These are phyloP conservation scores for Hedychridium roseum DNA, from an alignment of 2,888 invertebrate genomes.

Conservation along the genomic window DNA sequence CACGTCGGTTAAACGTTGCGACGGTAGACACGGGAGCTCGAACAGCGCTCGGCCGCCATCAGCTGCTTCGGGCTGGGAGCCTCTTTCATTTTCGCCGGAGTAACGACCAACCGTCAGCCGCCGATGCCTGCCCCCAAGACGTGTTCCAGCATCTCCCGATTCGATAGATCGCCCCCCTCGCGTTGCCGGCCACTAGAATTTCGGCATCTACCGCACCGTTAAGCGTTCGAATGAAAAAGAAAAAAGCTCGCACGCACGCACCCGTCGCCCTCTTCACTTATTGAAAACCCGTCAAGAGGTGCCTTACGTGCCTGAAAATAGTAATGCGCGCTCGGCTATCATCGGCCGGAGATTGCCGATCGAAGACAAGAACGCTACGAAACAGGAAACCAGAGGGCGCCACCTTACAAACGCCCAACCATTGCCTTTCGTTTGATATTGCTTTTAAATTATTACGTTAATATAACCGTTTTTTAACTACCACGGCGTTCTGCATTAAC, in stretches of 20 bases:
- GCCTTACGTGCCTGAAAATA: constrained; percentile 61
- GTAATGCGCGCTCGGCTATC: constrained; percentile 57
- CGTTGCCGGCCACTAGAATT: constrained; percentile 29
- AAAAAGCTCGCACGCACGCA: constrained; percentile 42
- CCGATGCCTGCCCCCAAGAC: constrained; percentile 41
- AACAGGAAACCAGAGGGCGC: constrained; percentile 41
- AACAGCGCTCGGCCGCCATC: constrained; percentile 57
- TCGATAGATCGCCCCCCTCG: neutral
- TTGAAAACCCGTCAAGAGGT: constrained; percentile 58
- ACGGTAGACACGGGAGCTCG: constrained; percentile 43
- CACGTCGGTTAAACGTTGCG: constrained; percentile 10
- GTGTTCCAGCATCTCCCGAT: constrained; percentile 40
- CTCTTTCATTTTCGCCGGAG: constrained; percentile 52
- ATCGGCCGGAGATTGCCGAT: constrained; percentile 44
- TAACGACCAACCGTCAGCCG: constrained; percentile 41
- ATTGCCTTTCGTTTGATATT: too few species aligned
- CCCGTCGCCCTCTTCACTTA: constrained; percentile 55
- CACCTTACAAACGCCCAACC: too few species aligned
- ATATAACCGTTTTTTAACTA: too few species aligned
- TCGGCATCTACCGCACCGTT: constrained; percentile 32
- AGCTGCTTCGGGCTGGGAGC: constrained; percentile 57
- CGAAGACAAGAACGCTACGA: constrained; percentile 21
- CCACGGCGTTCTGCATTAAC: too few species aligned
- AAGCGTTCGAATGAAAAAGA: constrained; percentile 43
- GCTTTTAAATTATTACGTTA: too few species aligned